A percentile compares a stretch with the other conserved stretches of the same genome.
Evolutionary conservation across 2,888 invertebrate species (phyloP).

Genomic region (Palloptera scutellata): DNA sequence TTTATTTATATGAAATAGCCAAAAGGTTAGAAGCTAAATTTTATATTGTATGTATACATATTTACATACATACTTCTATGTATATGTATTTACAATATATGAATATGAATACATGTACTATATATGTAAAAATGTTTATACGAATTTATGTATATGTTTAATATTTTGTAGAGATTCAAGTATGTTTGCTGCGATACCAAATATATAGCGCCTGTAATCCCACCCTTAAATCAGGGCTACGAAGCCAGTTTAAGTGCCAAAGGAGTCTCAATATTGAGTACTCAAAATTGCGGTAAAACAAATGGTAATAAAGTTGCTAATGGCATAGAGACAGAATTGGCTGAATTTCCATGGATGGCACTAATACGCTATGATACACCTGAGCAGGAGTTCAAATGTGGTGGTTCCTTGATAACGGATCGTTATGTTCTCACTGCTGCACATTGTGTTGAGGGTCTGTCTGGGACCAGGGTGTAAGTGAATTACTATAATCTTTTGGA

Average conservation of each 20-base stretch:
- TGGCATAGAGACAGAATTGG: slow-evolving; percentile 70
- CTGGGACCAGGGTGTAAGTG: slow-evolving; percentile 46
- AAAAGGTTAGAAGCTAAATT: no score
- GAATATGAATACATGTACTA: neutral
- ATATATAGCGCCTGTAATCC: neutral
- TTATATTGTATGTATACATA: no score
- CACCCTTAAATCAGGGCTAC: neutral
- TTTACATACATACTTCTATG: neutral
- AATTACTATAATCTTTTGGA: neutral
- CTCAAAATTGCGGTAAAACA: slow-evolving; percentile 67
- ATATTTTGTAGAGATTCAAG: neutral
- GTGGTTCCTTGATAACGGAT: slow-evolving; percentile 55
- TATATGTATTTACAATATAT: no score
- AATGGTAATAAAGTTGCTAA: slow-evolving; percentile 69
- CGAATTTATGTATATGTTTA: neutral
- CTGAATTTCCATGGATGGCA: slow-evolving; percentile 81
- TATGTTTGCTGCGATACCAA: neutral
- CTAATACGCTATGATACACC: slow-evolving; percentile 69
- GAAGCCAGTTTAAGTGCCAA: slow-evolving; percentile 7
- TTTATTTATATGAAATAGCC: no score
- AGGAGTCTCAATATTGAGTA: slow-evolving; percentile 45
- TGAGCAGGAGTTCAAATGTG: slow-evolving; percentile 56
- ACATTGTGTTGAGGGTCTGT: slow-evolving; percentile 48
- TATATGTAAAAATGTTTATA: no score
- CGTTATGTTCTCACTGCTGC: slow-evolving; percentile 58